Evolutionary conservation across 2,797 vertebrate genomes (phyloP), one percentile per base, ranked within the genome.

Genomic region (Cirrhinus molitorella): DNA sequence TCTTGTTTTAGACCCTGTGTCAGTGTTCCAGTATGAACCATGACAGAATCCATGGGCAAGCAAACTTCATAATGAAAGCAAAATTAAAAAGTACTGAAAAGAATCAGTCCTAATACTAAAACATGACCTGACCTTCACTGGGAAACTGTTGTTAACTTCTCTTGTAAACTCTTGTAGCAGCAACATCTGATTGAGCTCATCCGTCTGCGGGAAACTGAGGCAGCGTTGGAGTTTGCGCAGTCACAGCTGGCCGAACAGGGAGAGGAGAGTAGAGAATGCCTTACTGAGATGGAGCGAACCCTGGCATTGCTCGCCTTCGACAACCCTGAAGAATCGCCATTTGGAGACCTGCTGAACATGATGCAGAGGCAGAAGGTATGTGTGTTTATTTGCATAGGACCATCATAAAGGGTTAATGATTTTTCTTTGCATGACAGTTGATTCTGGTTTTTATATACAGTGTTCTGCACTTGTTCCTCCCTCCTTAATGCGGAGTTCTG

Each of bases 171-270:
- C 9, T 25, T 80, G 87, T 89, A 99, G 98, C 98, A 99, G 91
- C 98, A 99, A 89, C 98, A 99, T 92, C 92, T 99, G 93, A 99
- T 99, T 10, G 98, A 99, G 92, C 92, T 99, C 91, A 99, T 99
- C 92, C 95, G 98, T 89, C 96, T 97, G 91, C 96, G 98, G 67
- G 97, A 99, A 94, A 99, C 98, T 0, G 98, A 99, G 94, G 97
- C 98, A 4, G 98, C 98, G 0, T 93, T 99, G 92, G 98, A 99
- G 92, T 99, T 99, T 84, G 98, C 98, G 59, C 98, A 99, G 94
- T 98, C 97, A 0, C 98, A 99, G 87, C 91, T 99, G 91, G 98
- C 98, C 0, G 98, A 99, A 86, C 98, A 98, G 90, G 98, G 98
- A 0, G 98, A 99, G 90, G 98, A 99, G 93, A 99, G 98, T 91